Evolutionary conservation across 1,140 invertebrate species (phyloP).

Genomic region (Penaeus vannamei): DNA sequence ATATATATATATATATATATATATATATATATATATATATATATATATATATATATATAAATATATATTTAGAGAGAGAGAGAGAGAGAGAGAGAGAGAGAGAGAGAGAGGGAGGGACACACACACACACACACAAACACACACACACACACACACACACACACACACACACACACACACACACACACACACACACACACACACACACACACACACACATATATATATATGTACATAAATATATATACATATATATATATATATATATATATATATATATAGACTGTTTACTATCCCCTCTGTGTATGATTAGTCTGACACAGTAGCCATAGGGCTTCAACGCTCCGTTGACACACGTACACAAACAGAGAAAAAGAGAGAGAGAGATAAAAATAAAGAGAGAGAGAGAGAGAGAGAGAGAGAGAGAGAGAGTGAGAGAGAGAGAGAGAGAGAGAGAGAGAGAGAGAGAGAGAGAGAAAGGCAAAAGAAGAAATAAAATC

Average conservation of each 20-base stretch:
- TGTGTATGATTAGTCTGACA: no score
- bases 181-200: no score
- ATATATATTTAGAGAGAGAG: no score
- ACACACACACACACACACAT: no score
- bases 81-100: no score
- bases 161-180: no score
- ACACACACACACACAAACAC: no score
- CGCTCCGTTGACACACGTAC: neutral
- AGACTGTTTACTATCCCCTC: neutral
- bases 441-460: neutral
- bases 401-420: neutral
- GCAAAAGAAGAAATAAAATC: neutral
- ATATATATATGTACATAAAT: no score
- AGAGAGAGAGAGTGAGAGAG: neutral
- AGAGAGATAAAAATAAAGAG: neutral
- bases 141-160: no score
- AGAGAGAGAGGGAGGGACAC: no score
- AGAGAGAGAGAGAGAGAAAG: slow-evolving; percentile 21
- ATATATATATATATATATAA: slow-evolving; percentile 25
- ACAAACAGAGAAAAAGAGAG: neutral
- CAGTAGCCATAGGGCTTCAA: neutral
- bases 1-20: slow-evolving; percentile 19
- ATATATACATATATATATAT: neutral
- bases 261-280: neutral
- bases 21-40: slow-evolving; percentile 23